Percentiles rank a stretch among this genome's conserved stretches.
These are phyloP conservation scores for Sebastes hubbsi DNA, from an alignment of 2,797 vertebrate species.

Conservation along the genomic window DNA sequence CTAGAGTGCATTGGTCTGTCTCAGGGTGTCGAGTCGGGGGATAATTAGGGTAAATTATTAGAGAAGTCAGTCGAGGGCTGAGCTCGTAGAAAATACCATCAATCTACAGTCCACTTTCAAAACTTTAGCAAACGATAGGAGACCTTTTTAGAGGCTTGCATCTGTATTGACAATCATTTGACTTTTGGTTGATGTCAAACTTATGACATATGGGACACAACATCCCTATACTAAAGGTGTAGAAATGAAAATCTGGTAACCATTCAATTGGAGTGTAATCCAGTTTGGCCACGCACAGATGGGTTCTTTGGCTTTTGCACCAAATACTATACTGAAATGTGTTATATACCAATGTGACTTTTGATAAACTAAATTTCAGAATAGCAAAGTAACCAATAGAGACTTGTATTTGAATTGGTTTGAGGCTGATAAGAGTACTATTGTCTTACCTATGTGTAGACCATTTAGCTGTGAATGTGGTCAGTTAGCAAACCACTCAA, in stretches of 20 bases:
- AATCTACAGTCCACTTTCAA: not conserved
- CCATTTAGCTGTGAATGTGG: conserved; percentile 22
- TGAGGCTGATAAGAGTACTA: not conserved
- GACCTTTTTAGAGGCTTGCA: not conserved
- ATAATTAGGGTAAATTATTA: not conserved
- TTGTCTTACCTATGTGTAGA: not conserved
- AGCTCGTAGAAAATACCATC: not conserved
- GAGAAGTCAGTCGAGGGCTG: not conserved
- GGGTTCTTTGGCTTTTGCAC: not conserved
- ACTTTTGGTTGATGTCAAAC: not conserved
- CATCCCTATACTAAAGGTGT: not conserved
- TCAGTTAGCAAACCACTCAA: conserved; percentile 77
- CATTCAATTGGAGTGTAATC: not conserved
- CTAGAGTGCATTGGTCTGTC: not conserved
- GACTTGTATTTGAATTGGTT: not conserved
- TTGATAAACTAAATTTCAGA: not conserved
- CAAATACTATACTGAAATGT: not conserved
- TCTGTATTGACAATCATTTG: not conserved
- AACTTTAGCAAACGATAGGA: not conserved
- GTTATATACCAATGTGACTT: not conserved
- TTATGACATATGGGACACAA: not conserved
- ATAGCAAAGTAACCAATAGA: not conserved
- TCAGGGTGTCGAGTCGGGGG: not conserved
- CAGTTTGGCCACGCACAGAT: not conserved
- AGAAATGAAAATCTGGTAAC: not conserved